Evolutionary conservation across 2,888 invertebrate species (phyloP).

Genomic region (Tiphia femorata): DNA sequence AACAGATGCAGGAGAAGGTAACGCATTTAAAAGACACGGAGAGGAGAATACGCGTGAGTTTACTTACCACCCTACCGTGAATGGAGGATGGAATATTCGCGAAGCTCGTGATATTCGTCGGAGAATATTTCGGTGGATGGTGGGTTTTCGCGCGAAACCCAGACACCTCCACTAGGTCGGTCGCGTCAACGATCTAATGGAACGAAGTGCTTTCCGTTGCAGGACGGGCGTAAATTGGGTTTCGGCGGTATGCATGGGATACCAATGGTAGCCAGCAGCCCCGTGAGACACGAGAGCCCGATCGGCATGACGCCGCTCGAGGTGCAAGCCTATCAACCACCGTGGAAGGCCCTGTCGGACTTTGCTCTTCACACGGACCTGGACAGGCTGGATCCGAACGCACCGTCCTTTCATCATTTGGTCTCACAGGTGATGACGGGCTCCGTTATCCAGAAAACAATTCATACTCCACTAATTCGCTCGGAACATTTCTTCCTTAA

Average conservation of each 20-base stretch:
- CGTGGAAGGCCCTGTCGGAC: constrained; percentile 96
- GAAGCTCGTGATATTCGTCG: too few relatives aligned
- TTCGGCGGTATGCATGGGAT: constrained; percentile 97
- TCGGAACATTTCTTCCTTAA: too few relatives aligned
- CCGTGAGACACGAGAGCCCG: constrained; percentile 90
- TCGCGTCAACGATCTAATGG: constrained; percentile 57
- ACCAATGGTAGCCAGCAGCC: constrained; percentile 97
- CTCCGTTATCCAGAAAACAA: too few relatives aligned
- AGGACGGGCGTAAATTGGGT: constrained; percentile 95
- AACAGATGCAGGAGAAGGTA: constrained; percentile 99
- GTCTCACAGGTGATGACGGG: constrained; percentile 91
- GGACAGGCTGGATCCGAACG: constrained; percentile 86
- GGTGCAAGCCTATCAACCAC: constrained; percentile 94
- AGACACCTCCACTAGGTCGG: too few relatives aligned
- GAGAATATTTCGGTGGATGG: constrained; percentile 5
- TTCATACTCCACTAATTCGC: too few relatives aligned
- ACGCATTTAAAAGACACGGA: too few relatives aligned
- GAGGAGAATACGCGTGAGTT: too few relatives aligned
- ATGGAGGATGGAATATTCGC: too few relatives aligned
- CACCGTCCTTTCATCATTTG: constrained; percentile 95
- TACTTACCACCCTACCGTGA: too few relatives aligned
- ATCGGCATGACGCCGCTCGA: constrained; percentile 90
- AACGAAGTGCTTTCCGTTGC: constrained; percentile 71
- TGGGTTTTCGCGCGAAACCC: neutral
- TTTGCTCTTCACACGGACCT: constrained; percentile 96